phyloP scores from a whole-genome alignment of 2,888 invertebrate species.

The Tuberolachnus salignus region DNA sequence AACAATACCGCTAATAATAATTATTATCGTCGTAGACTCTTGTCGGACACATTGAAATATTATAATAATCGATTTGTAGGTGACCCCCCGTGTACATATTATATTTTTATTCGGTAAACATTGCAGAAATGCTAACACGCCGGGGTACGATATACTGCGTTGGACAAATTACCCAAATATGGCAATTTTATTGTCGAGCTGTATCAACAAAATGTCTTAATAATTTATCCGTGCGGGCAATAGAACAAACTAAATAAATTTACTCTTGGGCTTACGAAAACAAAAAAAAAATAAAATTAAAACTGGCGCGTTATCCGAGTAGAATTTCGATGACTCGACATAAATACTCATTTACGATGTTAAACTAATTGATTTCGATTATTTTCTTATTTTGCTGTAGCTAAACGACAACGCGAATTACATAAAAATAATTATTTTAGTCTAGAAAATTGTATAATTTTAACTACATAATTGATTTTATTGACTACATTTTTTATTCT shows the following conservation, averaged over 20 bases:
- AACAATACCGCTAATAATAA: conserved; percentile 23
- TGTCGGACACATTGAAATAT: conserved; percentile 22
- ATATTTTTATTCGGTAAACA: conserved; percentile 47
- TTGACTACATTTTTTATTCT: no score
- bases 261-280: background rate
- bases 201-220: conserved; percentile 52
- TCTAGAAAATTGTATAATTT: no score
- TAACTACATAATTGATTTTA: no score
- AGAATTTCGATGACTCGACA: conserved; percentile 3
- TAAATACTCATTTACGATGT: background rate
- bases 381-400: no score
- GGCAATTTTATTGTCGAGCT: conserved; percentile 39
- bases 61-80: conserved; percentile 41
- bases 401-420: no score
- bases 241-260: conserved; percentile 41
- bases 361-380: background rate
- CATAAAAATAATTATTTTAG: no score
- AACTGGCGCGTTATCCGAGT: conserved; percentile 14
- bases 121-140: conserved; percentile 38
- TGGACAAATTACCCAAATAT: conserved; percentile 32
- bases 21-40: conserved; percentile 23
- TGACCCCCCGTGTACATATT: conserved; percentile 27
- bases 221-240: conserved; percentile 32
- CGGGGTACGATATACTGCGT: background rate
- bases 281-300: background rate